phyloP scores from a whole-genome alignment of 2,888 invertebrate species.

The Synanthedon formicaeformis region DNA sequence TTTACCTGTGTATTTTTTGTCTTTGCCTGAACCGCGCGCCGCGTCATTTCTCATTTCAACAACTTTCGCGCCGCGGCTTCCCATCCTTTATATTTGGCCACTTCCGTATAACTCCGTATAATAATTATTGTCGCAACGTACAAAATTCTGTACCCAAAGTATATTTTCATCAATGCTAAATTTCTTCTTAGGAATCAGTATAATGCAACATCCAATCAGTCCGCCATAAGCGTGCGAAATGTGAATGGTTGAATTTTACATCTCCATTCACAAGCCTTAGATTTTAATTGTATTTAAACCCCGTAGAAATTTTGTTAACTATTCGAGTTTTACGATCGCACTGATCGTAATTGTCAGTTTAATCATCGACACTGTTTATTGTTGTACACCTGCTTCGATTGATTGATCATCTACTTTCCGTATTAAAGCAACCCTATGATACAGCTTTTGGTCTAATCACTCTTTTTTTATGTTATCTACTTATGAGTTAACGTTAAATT shows the following conservation, averaged over 20 bases:
- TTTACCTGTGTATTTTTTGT: slow-evolving; percentile 39
- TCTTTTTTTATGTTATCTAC: no score
- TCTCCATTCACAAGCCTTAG: slow-evolving; percentile 1
- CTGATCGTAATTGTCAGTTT: slow-evolving; percentile 26
- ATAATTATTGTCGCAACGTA: no score
- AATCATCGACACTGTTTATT: slow-evolving; percentile 26
- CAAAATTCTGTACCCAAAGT: no score
- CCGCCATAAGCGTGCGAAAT: slow-evolving; percentile 17
- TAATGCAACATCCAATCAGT: background rate
- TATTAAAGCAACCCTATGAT: slow-evolving; percentile 11
- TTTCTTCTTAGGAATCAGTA: no score
- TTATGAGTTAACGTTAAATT: background rate
- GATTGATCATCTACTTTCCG: slow-evolving; percentile 16
- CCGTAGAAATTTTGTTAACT: slow-evolving; percentile 9
- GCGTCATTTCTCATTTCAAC: slow-evolving; percentile 49
- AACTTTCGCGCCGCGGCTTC: slow-evolving; percentile 48
- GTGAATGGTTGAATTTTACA: slow-evolving; percentile 10
- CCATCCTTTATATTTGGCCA: slow-evolving; percentile 14
- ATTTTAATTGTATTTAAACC: slow-evolving; percentile 8
- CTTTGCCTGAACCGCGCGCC: slow-evolving; percentile 22
- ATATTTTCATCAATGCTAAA: no score
- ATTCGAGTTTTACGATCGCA: slow-evolving; percentile 29
- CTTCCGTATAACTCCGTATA: slow-evolving; percentile 4
- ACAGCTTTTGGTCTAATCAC: slow-evolving; percentile 4
- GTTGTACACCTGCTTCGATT: slow-evolving; percentile 30